Conservation (phyloP, 2,888 invertebrate species). For the Hypselothyrea guttata region DNA sequence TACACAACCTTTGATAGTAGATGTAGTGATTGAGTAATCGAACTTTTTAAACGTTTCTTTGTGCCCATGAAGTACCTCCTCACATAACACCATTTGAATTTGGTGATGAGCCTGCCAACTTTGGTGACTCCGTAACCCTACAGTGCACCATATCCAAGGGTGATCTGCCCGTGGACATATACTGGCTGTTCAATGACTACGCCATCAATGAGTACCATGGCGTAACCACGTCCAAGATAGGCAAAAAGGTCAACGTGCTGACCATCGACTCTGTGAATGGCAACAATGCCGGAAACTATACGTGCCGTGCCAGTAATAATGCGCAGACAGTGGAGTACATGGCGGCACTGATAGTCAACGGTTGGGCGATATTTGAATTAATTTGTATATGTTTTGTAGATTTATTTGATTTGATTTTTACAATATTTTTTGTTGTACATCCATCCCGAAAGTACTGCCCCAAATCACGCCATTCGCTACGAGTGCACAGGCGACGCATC, state of each 20-base stretch:
- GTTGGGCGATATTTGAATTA: conserved; percentile 66
- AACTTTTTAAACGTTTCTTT: background rate
- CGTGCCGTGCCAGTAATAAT: conserved; percentile 84
- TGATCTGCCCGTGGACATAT: conserved; percentile 86
- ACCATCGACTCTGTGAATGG: conserved; percentile 85
- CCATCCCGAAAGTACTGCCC: conserved; percentile 71
- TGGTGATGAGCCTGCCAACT: conserved; percentile 85
- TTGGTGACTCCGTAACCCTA: conserved; percentile 86
- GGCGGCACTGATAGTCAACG: conserved; percentile 84
- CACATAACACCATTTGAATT: conserved; percentile 84
- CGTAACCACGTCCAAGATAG: conserved; percentile 82
- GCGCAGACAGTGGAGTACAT: conserved; percentile 84
- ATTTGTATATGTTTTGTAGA: conserved; percentile 2
- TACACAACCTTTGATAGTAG: too few species aligned
- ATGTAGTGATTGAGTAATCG: too few species aligned
- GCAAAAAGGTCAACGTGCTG: conserved; percentile 84
- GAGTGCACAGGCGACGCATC: conserved; percentile 85
- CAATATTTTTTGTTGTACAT: background rate
- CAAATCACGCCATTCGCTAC: conserved; percentile 84
- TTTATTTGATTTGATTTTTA: background rate
- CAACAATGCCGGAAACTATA: conserved; percentile 85
- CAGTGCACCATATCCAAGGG: conserved; percentile 87
- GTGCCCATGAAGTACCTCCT: conserved; percentile 80
- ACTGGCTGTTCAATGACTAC: conserved; percentile 87
- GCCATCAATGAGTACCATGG: conserved; percentile 84